Conservation (phyloP, 1,140 invertebrate genomes). For the Musca domestica region DNA sequence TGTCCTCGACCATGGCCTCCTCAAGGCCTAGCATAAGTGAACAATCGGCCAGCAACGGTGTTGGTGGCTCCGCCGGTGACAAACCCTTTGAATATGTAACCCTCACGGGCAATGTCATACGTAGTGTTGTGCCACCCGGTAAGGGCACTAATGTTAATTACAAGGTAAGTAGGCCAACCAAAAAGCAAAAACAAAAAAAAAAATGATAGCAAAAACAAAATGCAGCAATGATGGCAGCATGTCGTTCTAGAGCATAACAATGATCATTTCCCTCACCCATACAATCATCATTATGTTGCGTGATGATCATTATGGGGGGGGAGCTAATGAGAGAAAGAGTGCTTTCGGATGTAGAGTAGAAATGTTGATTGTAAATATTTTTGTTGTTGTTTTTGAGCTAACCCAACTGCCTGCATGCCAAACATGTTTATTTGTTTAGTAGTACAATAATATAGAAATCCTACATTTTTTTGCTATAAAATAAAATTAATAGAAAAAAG, state of each 20-base stretch:
- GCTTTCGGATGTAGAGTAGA: too few relatives aligned
- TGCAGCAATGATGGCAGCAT: neutral
- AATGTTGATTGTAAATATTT: too few relatives aligned
- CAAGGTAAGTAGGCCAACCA: slow-evolving; percentile 39
- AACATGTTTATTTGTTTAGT: too few relatives aligned
- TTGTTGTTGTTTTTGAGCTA: too few relatives aligned
- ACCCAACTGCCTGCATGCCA: too few relatives aligned
- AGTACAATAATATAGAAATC: too few relatives aligned
- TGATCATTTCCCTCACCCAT: neutral
- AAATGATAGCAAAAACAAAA: neutral
- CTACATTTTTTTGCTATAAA: too few relatives aligned
- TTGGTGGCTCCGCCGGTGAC: slow-evolving; percentile 27
- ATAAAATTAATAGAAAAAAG: too few relatives aligned
- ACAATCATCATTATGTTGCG: neutral
- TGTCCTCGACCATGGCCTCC: neutral
- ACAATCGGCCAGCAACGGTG: slow-evolving; percentile 11
- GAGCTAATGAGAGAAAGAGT: too few relatives aligned
- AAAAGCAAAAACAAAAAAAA: neutral
- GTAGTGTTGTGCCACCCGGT: slow-evolving; percentile 51
- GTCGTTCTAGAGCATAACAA: neutral
- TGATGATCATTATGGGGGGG: too few relatives aligned
- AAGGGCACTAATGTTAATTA: slow-evolving; percentile 44
- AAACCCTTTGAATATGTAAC: slow-evolving; percentile 51
- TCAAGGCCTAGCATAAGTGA: neutral
- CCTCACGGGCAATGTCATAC: slow-evolving; percentile 50